Conservation (phyloP, 2,797 vertebrate genomes). For the Xenops minutus region DNA sequence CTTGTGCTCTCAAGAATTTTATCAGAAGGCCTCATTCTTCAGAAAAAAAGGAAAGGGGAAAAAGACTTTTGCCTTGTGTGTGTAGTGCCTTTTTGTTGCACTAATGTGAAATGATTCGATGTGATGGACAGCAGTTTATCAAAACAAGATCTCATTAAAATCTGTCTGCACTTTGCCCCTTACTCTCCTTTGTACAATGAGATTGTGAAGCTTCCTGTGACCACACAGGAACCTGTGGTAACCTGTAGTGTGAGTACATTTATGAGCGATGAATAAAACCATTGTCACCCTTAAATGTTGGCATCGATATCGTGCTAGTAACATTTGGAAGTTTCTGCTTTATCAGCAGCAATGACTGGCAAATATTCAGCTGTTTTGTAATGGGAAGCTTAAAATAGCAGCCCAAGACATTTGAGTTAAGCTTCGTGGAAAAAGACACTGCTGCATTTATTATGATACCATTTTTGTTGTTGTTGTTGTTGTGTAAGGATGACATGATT, state of each 20-base stretch:
- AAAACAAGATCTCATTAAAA: constrained; percentile 81
- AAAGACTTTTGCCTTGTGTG: constrained; percentile 49
- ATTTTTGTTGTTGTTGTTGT: not conserved
- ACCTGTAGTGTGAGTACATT: constrained; percentile 59
- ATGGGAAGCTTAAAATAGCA: constrained; percentile 60
- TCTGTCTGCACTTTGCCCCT: constrained; percentile 66
- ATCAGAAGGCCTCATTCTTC: not conserved
- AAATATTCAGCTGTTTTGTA: constrained; percentile 67
- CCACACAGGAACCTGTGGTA: constrained; percentile 65
- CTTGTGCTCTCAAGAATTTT: not conserved
- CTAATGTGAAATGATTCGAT: constrained; percentile 73
- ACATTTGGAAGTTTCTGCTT: constrained; percentile 72
- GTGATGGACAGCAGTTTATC: constrained; percentile 74
- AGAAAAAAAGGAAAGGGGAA: not conserved
- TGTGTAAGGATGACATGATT: constrained; percentile 61
- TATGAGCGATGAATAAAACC: constrained; percentile 69
- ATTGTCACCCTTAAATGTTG: constrained; percentile 69
- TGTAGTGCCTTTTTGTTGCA: not conserved
- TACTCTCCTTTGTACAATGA: constrained; percentile 62
- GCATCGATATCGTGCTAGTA: constrained; percentile 65
- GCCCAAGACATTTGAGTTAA: constrained; percentile 53
- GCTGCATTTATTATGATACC: constrained; percentile 57
- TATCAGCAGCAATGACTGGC: constrained; percentile 67
- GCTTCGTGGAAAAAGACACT: constrained; percentile 54
- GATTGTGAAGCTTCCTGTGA: constrained; percentile 42